These are phyloP conservation scores for Varanus salvator DNA, from an alignment of 2,113 vertebrate genomes.

Conservation along the genomic window DNA sequence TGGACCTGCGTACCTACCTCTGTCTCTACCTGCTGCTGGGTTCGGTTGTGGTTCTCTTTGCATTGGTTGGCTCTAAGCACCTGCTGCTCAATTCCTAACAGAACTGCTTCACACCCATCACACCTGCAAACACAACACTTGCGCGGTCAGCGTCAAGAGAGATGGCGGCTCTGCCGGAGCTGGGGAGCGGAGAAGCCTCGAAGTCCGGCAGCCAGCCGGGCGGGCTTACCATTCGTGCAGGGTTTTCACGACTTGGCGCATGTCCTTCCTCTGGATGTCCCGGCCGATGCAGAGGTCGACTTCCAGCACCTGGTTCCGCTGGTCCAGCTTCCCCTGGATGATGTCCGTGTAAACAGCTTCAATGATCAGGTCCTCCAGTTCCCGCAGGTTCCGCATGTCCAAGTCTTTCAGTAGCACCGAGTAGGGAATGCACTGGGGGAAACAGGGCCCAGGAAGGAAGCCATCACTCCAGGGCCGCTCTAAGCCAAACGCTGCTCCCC, in stretches of 20 bases:
- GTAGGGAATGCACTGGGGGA: slow-evolving; percentile 90
- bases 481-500: background rate
- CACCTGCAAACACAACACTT: slow-evolving; percentile 76
- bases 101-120: slow-evolving; percentile 82
- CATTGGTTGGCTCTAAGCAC: slow-evolving; percentile 83
- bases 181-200: background rate
- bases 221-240: slow-evolving; percentile 84
- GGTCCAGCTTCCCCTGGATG: slow-evolving; percentile 98
- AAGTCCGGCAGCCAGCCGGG: too few species aligned
- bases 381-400: slow-evolving; percentile 96
- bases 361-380: slow-evolving; percentile 97
- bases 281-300: slow-evolving; percentile 87
- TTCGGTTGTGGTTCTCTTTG: slow-evolving; percentile 82
- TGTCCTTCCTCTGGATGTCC: slow-evolving; percentile 83
- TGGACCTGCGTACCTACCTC: slow-evolving; percentile 74
- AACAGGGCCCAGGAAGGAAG: slow-evolving; percentile 50
- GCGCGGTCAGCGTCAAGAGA: background rate
- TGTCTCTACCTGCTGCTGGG: slow-evolving; percentile 83
- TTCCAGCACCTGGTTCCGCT: slow-evolving; percentile 96
- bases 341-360: slow-evolving; percentile 99
- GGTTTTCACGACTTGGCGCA: slow-evolving; percentile 82
- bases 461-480: slow-evolving; percentile 22
- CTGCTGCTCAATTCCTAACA: slow-evolving; percentile 85
- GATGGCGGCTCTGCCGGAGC: background rate
- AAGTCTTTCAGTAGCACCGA: slow-evolving; percentile 96